Base-by-base conservation (phyloP, 2,113 vertebrate genomes). In the Thomomys bottae region DNA sequence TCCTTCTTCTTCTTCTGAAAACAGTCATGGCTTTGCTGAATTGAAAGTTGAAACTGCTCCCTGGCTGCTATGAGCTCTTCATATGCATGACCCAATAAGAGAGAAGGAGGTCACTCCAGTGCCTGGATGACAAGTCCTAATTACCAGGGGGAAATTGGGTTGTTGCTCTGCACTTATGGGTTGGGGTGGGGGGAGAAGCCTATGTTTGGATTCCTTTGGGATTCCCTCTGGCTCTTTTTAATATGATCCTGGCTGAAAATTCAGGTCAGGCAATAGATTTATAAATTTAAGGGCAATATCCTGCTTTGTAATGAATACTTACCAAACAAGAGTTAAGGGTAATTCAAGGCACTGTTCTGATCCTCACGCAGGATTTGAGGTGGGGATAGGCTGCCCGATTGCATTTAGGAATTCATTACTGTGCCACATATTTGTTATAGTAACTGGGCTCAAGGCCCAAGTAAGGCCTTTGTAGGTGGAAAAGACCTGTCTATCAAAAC, bases 291-390 rank as follows among this genome's bases (percentile, higher is more conserved):
- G 21, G 32, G 23, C 1, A 75, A 3, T 26, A 45, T 75, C 26
- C 38, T 86, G 36, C 30, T 94, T 78, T 79, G 38, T 59, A 83
- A 78, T 83, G 67, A 70, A 34, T 70, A 57, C 70, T 57, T 72
- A 11, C 34, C 68, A 40, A 63, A 32, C 73, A 11, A 6, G 7
- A 30, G 34, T 54, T 59, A 75, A 64, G 34, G 23, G 12, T 42
- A 28, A 36, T 26, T 84, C 34, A 84, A 77, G 26, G 54, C 71
- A 57, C 6, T 34, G 20, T 68, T 57, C 28, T 45, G 26, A 1
- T 8, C 4, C 17, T 61, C 18, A 28, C 36, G 14, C 20, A 49
- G 21, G 38, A 45, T 12, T 72, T 26, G 81, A 28, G 12, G 4
- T 23, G 15, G n/a, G 28, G 54, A 5, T 10, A 15, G 32, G 28